Conservation (phyloP, 2,113 vertebrate species). For the Xiphias gladius region DNA sequence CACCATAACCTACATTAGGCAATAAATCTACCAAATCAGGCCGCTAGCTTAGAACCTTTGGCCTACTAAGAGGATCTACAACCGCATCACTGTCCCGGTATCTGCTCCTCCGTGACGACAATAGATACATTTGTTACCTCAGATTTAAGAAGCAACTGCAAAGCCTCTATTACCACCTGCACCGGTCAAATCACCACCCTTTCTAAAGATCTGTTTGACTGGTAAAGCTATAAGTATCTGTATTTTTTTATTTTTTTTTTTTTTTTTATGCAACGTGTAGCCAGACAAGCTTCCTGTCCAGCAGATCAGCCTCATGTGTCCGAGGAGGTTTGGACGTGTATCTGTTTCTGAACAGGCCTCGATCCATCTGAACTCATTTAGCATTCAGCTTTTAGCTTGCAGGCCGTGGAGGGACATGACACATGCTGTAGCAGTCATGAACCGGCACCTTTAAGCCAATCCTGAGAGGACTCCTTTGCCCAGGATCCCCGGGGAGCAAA, state of each 20-base stretch:
- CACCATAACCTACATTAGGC: not conserved
- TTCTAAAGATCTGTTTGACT: not conserved
- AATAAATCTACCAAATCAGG: too few species aligned
- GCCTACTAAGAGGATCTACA: not conserved
- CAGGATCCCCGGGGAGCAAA: slow-evolving; percentile 53
- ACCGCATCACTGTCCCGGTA: not conserved
- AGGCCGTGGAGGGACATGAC: slow-evolving; percentile 56
- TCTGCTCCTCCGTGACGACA: not conserved
- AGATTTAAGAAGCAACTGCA: not conserved
- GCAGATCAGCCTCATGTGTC: slow-evolving; percentile 11
- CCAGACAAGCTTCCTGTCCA: slow-evolving; percentile 24
- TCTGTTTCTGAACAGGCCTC: slow-evolving; percentile 35
- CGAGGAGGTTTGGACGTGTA: slow-evolving; percentile 19
- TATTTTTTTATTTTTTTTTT: too few species aligned
- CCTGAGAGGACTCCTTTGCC: slow-evolving; percentile 57
- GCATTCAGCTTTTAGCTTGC: slow-evolving; percentile 46
- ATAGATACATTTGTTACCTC: not conserved
- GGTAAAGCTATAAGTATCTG: not conserved
- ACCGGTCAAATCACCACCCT: not conserved
- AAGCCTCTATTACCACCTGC: not conserved
- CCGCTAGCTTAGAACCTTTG: too few species aligned
- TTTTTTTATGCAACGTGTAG: not conserved
- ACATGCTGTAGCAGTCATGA: slow-evolving; percentile 48
- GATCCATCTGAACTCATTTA: slow-evolving; percentile 26
- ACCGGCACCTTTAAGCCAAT: slow-evolving; percentile 21